Conservation (phyloP, 2,113 vertebrate species). For the Crypturellus undulatus region DNA sequence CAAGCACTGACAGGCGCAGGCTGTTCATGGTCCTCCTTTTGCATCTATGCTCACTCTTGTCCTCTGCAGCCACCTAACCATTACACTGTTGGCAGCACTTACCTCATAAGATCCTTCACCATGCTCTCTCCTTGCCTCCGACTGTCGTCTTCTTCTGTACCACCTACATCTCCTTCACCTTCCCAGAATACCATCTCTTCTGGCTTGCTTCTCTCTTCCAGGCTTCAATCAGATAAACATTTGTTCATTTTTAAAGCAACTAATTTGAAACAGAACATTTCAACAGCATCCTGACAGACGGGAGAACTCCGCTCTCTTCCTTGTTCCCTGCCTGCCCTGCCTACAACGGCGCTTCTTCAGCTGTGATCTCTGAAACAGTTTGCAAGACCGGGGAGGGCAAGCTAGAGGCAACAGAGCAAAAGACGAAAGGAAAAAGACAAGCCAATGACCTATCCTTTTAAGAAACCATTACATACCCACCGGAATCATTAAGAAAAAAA, state of each 20-base stretch:
- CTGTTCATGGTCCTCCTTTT: slow-evolving; percentile 17
- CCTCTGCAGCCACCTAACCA: background rate
- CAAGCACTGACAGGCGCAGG: slow-evolving; percentile 28
- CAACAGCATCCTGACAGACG: background rate
- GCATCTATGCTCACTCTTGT: background rate
- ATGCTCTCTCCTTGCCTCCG: background rate
- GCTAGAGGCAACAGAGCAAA: background rate
- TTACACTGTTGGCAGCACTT: background rate
- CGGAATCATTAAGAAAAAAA: background rate
- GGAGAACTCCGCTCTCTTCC: background rate
- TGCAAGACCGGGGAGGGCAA: background rate
- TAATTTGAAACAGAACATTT: background rate
- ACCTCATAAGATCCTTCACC: background rate
- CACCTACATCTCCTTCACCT: background rate
- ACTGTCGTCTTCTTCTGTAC: background rate
- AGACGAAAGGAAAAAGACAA: background rate
- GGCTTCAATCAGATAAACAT: background rate
- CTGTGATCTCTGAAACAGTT: background rate
- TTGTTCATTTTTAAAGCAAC: background rate
- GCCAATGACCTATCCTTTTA: background rate
- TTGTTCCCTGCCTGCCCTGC: background rate
- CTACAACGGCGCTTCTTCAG: background rate
- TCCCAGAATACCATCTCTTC: background rate
- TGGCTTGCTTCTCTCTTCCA: background rate
- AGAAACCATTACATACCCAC: background rate